Percentiles rank a stretch among this genome's conserved stretches.
Evolutionary conservation across 2,888 invertebrate species (phyloP).

Genomic region (Leptopilina syphax): DNA sequence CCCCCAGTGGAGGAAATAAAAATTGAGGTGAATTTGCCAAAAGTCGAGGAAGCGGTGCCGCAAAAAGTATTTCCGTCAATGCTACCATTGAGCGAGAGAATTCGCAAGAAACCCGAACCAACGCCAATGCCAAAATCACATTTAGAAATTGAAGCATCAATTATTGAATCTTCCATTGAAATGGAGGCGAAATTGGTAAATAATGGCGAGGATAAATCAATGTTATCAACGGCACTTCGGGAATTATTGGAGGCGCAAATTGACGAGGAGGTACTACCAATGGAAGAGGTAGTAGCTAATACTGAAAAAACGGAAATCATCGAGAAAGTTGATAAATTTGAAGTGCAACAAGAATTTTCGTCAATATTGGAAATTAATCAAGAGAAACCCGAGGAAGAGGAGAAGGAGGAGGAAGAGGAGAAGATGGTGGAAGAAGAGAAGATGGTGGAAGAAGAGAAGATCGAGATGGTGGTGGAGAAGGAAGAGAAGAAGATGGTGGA

Average conservation of each 20-base stretch:
- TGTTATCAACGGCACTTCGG: conserved; percentile 68
- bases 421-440: background rate
- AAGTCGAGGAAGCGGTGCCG: conserved; percentile 64
- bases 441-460: conserved; percentile 61
- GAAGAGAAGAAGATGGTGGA: background rate
- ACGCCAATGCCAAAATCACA: conserved; percentile 62
- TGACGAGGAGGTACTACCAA: conserved; percentile 58
- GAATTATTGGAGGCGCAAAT: conserved; percentile 72
- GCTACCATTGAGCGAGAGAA: conserved; percentile 73
- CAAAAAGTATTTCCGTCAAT: conserved; percentile 71
- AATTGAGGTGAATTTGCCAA: conserved; percentile 66
- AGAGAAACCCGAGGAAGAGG: conserved; percentile 65
- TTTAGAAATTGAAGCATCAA: conserved; percentile 72
- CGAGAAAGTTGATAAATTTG: conserved; percentile 43
- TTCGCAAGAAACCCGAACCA: conserved; percentile 70
- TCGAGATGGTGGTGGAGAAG: conserved; percentile 57
- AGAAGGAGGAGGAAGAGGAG: background rate
- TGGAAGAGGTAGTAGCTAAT: conserved; percentile 38
- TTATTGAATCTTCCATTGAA: conserved; percentile 72
- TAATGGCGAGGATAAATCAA: conserved; percentile 66
- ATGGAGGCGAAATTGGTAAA: conserved; percentile 63
- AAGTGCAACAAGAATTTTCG: conserved; percentile 59
- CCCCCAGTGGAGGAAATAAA: conserved; percentile 66
- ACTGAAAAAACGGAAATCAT: conserved; percentile 38
- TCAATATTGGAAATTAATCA: conserved; percentile 71